Conservation (phyloP, 2,888 invertebrate species). For the Parnassius mnemosyne region DNA sequence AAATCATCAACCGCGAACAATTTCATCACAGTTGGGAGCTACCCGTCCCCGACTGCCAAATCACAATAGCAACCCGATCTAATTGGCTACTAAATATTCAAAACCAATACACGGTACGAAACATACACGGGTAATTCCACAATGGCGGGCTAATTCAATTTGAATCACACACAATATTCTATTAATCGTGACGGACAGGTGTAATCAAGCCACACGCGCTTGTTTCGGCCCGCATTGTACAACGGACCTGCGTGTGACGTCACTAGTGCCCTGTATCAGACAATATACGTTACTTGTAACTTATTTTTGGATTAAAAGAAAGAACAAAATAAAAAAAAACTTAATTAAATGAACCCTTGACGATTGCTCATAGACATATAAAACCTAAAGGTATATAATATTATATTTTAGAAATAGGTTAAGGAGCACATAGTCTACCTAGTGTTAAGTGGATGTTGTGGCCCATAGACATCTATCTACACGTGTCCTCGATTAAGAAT, state of each 20-base stretch:
- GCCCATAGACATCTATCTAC: no score
- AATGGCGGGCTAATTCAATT: constrained; percentile 75
- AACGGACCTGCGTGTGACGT: constrained; percentile 41
- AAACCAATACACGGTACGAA: constrained; percentile 65
- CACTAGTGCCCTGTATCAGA: constrained; percentile 36
- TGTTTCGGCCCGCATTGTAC: constrained; percentile 46
- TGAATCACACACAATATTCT: constrained; percentile 77
- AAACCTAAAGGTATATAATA: no score
- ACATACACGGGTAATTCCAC: constrained; percentile 68
- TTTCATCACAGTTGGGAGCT: constrained; percentile 31
- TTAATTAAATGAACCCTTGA: no score
- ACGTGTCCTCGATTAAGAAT: no score
- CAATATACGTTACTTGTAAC: constrained; percentile 28
- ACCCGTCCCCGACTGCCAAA: constrained; percentile 38
- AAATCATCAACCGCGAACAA: constrained; percentile 22
- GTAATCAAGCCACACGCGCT: constrained; percentile 66
- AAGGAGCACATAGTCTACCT: no score
- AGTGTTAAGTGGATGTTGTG: no score
- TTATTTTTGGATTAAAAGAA: no score
- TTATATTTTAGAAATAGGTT: no score
- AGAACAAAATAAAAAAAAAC: no score
- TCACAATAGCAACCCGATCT: constrained; percentile 55
- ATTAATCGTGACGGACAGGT: constrained; percentile 78
- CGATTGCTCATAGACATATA: no score
- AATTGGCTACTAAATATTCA: constrained; percentile 77